A percentile compares a stretch with the other conserved stretches of the same genome.
Conservation (phyloP, 2,113 vertebrate genomes). For the Thunnus thynnus region DNA sequence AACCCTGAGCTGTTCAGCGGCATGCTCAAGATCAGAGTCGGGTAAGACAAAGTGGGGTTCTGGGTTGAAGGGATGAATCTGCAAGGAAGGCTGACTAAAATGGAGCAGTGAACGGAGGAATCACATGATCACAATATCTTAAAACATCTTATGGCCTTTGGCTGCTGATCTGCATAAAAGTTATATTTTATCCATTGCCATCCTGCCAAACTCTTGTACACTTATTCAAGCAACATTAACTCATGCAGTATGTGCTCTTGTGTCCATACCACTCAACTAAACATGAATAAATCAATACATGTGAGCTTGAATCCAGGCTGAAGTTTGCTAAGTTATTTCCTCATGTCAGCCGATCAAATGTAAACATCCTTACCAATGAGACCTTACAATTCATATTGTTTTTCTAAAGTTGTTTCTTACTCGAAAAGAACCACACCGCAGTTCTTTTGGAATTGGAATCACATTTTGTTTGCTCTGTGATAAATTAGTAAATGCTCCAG, state of each 20-base stretch:
- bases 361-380: background rate
- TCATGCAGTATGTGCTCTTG: background rate
- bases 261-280: background rate
- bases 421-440: background rate
- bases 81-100: too few species aligned
- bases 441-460: too few species aligned
- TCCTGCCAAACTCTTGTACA: background rate
- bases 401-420: background rate
- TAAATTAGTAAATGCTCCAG: background rate
- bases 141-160: too few species aligned
- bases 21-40: constrained; percentile 97
- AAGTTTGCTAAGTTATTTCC: background rate
- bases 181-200: too few species aligned
- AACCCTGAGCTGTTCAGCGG: constrained; percentile 95
- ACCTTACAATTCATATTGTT: background rate
- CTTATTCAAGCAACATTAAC: background rate
- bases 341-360: background rate
- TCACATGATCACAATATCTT: too few species aligned
- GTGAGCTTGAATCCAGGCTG: background rate
- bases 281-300: background rate
- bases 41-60: constrained; percentile 80
- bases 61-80: background rate
- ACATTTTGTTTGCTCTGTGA: too few species aligned
- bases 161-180: too few species aligned
- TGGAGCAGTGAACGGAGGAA: too few species aligned